Conservation (phyloP, 2,888 invertebrate species). For the Alviniconcha strummeri region DNA sequence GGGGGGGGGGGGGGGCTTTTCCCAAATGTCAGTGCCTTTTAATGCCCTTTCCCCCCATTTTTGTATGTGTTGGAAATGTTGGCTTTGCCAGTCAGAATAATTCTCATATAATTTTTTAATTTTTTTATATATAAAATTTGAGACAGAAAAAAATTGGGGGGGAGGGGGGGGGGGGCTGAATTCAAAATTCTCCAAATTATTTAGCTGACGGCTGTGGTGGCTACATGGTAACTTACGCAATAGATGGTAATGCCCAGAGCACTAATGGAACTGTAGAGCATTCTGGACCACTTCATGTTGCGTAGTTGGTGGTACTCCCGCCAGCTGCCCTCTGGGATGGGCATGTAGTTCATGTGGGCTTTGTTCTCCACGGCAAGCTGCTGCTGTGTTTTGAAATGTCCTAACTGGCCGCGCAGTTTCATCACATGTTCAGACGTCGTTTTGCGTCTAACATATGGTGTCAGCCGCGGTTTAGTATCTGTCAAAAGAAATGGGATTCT, state of each 20-base stretch:
- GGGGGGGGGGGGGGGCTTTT: no score
- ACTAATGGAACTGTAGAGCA: constrained; percentile 34
- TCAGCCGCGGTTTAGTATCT: constrained; percentile 20
- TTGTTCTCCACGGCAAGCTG: constrained; percentile 42
- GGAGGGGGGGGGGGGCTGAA: not conserved
- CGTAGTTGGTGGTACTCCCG: constrained; percentile 47
- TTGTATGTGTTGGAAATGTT: no score
- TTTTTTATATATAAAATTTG: no score
- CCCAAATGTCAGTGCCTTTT: no score
- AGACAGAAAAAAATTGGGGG: not conserved
- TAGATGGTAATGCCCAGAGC: constrained; percentile 41
- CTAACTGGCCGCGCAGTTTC: constrained; percentile 33
- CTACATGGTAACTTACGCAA: constrained; percentile 41
- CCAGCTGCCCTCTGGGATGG: constrained; percentile 59
- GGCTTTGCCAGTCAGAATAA: no score
- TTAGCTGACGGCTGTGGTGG: no score
- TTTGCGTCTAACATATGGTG: constrained; percentile 3
- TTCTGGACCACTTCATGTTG: constrained; percentile 49
- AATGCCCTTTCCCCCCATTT: no score
- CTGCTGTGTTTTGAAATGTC: constrained; percentile 40
- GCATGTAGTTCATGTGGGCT: constrained; percentile 49
- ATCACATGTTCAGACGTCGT: constrained; percentile 14
- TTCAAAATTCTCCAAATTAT: no score
- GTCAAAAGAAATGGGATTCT: not conserved
- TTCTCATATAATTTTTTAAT: no score